Evolutionary conservation across 2,797 vertebrate genomes (phyloP), one percentile per base, ranked within the genome.

Genomic region (Carcharodon carcharias): DNA sequence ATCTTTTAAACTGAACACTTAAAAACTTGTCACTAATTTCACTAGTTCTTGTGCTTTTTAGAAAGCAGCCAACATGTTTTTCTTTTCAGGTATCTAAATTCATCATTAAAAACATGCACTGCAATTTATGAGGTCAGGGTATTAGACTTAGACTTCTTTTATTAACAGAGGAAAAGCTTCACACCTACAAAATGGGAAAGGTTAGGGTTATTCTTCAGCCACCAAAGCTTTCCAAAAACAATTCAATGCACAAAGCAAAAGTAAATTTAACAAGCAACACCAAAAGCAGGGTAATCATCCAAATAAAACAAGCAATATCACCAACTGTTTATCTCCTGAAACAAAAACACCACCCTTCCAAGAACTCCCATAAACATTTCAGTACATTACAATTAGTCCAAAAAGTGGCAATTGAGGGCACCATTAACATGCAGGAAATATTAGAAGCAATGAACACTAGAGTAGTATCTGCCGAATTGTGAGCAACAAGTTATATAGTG

Each of bases 401-500:
- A 92, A 28, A 58, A 96, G 96, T 96, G 73, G 69, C 9, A 96
- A 18, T 23, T 71, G 40, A 77, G 8, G 65, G 40, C 26, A 50
- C 77, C 67, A 63, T 67, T n/a, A 16, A 80, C 97, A 98, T 98
- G 98, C 98, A 97, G 96, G 95, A 97, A 97, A 97, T 97, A 97
- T 96, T 85, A 97, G 96, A 96, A 96, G 97, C 96, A 97, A 96
- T 96, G 97, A 97, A 96, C 97, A 97, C 63, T 95, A 96, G 96
- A 96, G 89, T 45, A 85, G 96, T 97, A 96, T 88, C 82, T 56
- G 96, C 96, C 96, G 96, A 96, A 97, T 96, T 80, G 97, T 96
- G 92, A 96, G 50, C 96, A 93, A 97, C 97, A 97, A 91, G 96
- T 95, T 96, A 97, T 97, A 97, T 96, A 97, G 97, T 97, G 97